Conservation (phyloP, 2,888 invertebrate species). For the Drosophila infuscata region DNA sequence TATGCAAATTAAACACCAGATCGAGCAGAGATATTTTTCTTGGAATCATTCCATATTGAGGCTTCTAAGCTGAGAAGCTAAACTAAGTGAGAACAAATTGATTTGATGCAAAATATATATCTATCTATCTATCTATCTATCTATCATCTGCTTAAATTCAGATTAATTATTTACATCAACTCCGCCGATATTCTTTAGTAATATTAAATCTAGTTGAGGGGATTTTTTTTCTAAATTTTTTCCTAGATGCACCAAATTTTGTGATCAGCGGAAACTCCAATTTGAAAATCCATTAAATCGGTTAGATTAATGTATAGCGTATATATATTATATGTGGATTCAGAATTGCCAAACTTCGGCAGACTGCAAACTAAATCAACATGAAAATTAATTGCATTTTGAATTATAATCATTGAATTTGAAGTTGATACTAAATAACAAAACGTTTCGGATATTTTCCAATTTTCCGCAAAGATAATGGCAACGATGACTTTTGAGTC, state of each 20-base stretch:
- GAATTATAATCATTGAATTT: slow-evolving; percentile 29
- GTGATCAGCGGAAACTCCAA: neutral
- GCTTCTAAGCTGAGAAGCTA: slow-evolving; percentile 2
- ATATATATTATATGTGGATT: neutral
- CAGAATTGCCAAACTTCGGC: neutral
- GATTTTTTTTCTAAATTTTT: neutral
- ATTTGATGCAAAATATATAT: neutral
- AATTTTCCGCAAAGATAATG: slow-evolving; percentile 20
- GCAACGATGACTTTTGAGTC: slow-evolving; percentile 3
- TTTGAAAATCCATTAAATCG: neutral
- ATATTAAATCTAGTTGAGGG: neutral
- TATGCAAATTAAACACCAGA: slow-evolving; percentile 23
- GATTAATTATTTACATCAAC: neutral
- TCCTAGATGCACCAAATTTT: neutral
- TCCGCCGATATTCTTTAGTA: neutral
- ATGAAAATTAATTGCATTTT: slow-evolving; percentile 21
- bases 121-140: too few species aligned
- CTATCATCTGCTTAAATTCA: neutral
- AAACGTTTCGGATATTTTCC: slow-evolving; percentile 14
- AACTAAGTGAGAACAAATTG: neutral
- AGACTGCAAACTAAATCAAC: slow-evolving; percentile 6
- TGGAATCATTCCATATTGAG: neutral
- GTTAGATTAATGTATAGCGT: neutral
- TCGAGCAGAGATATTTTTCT: slow-evolving; percentile 3
- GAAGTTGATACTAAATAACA: slow-evolving; percentile 22